These are phyloP conservation scores for Pandion haliaetus DNA, from an alignment of 2,113 vertebrate species.

Conservation along the genomic window DNA sequence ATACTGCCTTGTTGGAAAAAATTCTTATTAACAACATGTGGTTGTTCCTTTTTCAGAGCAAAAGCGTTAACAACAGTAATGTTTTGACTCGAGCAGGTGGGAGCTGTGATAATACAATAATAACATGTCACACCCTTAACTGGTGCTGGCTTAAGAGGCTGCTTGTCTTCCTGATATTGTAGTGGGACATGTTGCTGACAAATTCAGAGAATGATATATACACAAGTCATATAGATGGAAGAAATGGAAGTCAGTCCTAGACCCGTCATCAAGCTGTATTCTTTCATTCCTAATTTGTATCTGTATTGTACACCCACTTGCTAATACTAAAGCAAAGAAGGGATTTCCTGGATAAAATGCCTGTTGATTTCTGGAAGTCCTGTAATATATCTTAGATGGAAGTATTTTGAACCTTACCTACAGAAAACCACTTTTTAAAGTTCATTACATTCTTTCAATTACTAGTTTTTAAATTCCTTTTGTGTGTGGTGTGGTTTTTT, in stretches of 20 bases:
- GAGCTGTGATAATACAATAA: neutral
- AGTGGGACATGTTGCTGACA: neutral
- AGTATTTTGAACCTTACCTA: neutral
- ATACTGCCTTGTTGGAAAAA: neutral
- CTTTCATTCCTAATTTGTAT: neutral
- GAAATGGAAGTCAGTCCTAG: neutral
- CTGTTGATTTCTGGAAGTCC: neutral
- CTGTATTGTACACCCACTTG: neutral
- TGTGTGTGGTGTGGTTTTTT: neutral
- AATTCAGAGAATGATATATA: neutral
- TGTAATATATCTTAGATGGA: neutral
- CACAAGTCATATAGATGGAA: neutral
- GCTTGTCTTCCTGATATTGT: neutral
- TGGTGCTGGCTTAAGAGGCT: neutral
- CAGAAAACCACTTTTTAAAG: neutral
- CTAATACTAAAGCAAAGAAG: neutral
- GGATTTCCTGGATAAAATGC: neutral
- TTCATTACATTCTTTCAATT: neutral
- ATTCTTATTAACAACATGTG: neutral
- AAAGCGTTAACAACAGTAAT: neutral
- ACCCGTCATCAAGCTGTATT: neutral
- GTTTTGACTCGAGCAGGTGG: constrained; percentile 21
- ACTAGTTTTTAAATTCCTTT: neutral
- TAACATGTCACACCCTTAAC: constrained; percentile 30
- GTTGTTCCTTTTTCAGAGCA: neutral